These are phyloP conservation scores for Calliopsis andreniformis DNA, from an alignment of 1,140 invertebrate genomes.

Conservation along the genomic window DNA sequence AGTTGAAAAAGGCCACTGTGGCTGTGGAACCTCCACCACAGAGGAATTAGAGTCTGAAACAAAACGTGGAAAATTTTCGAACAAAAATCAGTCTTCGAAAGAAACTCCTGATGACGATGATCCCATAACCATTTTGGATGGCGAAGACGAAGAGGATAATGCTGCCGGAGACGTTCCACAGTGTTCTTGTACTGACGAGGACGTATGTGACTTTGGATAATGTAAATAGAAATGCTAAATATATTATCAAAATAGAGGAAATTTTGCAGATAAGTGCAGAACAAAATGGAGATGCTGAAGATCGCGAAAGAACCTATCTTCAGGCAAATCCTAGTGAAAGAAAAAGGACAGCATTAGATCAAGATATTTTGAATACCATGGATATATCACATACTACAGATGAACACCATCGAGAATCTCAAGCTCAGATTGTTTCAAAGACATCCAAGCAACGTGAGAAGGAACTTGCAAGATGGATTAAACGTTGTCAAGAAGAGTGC, in stretches of 20 bases:
- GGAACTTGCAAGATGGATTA: constrained; percentile 64
- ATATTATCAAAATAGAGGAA: background rate
- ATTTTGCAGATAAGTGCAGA: no score
- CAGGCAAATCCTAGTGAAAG: background rate
- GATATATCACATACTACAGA: no score
- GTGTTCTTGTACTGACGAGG: background rate
- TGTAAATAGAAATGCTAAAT: background rate
- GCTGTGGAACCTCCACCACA: background rate
- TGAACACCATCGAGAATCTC: background rate
- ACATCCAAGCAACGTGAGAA: background rate
- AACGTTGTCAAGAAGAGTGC: constrained; percentile 55
- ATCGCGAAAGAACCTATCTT: background rate
- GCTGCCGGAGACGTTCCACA: background rate
- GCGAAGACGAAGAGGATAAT: background rate
- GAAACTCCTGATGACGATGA: background rate
- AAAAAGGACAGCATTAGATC: no score
- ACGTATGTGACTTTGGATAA: background rate
- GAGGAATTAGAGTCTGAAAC: background rate
- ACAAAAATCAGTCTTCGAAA: background rate
- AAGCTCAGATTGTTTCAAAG: background rate
- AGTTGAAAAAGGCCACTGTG: background rate
- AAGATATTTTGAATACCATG: background rate
- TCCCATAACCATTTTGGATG: no score
- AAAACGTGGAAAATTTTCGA: background rate
- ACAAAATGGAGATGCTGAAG: background rate